Conservation (phyloP, 2,888 invertebrate genomes). For the Trachelus stipa region DNA sequence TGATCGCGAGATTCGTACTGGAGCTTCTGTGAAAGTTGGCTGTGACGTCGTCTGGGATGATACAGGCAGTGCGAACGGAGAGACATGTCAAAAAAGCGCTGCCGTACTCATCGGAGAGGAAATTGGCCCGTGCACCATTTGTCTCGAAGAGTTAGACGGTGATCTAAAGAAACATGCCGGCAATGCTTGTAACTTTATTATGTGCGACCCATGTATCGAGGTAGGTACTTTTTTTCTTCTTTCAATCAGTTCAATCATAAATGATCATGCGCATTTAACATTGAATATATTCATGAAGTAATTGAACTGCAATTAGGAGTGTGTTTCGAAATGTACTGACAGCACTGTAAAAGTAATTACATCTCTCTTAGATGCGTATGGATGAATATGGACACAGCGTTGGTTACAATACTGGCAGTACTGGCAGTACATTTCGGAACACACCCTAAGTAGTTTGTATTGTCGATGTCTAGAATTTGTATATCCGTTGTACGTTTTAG, state of each 20-base stretch:
- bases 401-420: no score
- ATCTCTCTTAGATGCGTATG: no score
- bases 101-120: slow-evolving; percentile 48
- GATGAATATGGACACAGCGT: no score
- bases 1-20: not conserved
- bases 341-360: no score
- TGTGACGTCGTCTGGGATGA: slow-evolving; percentile 15
- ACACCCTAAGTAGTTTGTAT: not conserved
- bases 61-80: slow-evolving; percentile 43
- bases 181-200: slow-evolving; percentile 70
- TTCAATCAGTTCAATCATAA: not conserved
- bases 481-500: slow-evolving; percentile 14
- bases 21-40: slow-evolving; percentile 18
- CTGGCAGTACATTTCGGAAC: no score
- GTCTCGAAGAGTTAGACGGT: slow-evolving; percentile 71
- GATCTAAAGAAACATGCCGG: slow-evolving; percentile 70
- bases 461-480: not conserved
- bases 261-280: not conserved
- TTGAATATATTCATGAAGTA: not conserved
- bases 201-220: slow-evolving; percentile 72
- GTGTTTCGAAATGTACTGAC: no score
- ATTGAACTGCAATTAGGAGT: not conserved
- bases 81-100: slow-evolving; percentile 46
- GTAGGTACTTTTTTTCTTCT: slow-evolving; percentile 55
- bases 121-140: slow-evolving; percentile 69